Conservation (phyloP, 2,888 invertebrate genomes). For the Poecilus cupreus region DNA sequence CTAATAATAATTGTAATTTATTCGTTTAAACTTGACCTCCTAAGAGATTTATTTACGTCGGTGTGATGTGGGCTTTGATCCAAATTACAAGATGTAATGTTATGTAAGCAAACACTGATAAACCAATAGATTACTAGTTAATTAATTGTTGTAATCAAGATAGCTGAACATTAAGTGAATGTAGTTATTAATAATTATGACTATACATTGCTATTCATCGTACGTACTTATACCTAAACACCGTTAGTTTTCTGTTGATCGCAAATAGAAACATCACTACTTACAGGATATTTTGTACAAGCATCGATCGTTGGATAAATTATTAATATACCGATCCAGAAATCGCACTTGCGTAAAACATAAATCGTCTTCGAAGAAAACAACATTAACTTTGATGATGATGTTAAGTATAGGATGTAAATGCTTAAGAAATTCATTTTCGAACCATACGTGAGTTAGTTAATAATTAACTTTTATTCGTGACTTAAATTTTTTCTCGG, state of each 20-base stretch:
- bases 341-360: background rate
- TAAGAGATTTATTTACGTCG: background rate
- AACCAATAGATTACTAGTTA: conserved; percentile 52
- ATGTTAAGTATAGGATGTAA: no score
- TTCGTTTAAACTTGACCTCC: conserved; percentile 22
- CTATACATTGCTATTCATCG: conserved; percentile 50
- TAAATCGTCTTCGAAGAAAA: background rate
- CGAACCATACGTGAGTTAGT: background rate
- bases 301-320: background rate
- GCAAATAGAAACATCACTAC: conserved; percentile 52
- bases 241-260: conserved; percentile 37
- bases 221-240: conserved; percentile 36
- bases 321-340: background rate
- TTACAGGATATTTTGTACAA: conserved; percentile 16
- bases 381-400: background rate
- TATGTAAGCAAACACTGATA: conserved; percentile 50
- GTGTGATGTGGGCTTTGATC: background rate
- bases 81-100: conserved; percentile 36
- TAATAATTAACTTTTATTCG: conserved; percentile 16
- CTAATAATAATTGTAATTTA: background rate
- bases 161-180: conserved; percentile 57
- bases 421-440: background rate
- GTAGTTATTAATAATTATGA: conserved; percentile 56
- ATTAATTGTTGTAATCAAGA: conserved; percentile 58
- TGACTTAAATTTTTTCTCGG: conserved; percentile 21